These are phyloP conservation scores for Parasteatoda tepidariorum DNA, from an alignment of 1,140 invertebrate species.

Conservation along the genomic window DNA sequence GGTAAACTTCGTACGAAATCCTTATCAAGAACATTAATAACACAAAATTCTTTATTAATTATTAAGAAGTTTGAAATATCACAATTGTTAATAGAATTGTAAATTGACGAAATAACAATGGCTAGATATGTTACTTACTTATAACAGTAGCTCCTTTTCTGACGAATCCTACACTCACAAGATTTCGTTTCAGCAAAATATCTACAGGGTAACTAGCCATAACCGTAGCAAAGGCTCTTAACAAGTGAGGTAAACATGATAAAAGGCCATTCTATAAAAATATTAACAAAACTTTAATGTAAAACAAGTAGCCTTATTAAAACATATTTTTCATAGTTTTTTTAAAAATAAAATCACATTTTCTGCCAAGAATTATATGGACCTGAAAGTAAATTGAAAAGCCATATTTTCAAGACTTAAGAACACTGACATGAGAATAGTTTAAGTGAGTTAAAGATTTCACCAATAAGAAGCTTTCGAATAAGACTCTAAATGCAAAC, in stretches of 20 bases:
- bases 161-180: slow-evolving; percentile 39
- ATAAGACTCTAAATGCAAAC: too few species aligned
- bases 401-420: too few species aligned
- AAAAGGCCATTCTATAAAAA: slow-evolving; percentile 39
- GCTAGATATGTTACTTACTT: slow-evolving; percentile 14
- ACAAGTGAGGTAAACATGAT: slow-evolving; percentile 43
- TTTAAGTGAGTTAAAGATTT: too few species aligned
- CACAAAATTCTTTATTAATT: too few species aligned
- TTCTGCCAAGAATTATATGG: background rate
- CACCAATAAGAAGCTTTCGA: too few species aligned
- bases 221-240: slow-evolving; percentile 45
- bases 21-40: too few species aligned
- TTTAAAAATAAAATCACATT: background rate
- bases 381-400: background rate
- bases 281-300: background rate
- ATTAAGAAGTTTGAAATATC: background rate
- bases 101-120: background rate
- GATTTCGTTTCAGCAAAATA: background rate
- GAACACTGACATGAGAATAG: too few species aligned
- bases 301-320: background rate
- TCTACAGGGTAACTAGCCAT: slow-evolving; percentile 40
- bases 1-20: too few species aligned
- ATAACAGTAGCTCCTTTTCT: slow-evolving; percentile 52
- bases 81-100: too few species aligned
- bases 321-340: background rate